Conservation (phyloP, 2,797 vertebrate genomes). For the Dryobates pubescens region DNA sequence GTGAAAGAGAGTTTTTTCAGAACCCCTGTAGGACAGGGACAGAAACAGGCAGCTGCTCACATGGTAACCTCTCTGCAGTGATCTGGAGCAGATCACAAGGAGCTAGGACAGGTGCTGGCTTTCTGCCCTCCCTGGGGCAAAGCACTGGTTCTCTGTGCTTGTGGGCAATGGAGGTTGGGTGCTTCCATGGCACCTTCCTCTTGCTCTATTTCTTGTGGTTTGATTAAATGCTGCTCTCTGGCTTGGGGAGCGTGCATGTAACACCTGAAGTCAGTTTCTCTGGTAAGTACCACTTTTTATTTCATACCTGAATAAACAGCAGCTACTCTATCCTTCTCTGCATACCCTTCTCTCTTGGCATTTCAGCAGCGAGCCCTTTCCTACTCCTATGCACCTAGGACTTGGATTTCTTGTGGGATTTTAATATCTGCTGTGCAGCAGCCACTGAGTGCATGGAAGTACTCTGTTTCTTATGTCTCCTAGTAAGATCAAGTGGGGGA, state of each 20-base stretch:
- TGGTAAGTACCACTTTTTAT: constrained; percentile 69
- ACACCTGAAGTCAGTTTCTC: constrained; percentile 15
- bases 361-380: neutral
- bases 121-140: neutral
- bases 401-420: neutral
- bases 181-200: neutral
- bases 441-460: neutral
- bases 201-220: neutral
- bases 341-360: neutral
- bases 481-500: neutral
- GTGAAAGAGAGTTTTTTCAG: neutral
- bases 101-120: neutral
- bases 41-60: neutral
- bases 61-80: neutral
- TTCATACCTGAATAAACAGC: neutral
- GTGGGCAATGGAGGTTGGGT: neutral
- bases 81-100: neutral
- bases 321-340: neutral
- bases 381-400: neutral
- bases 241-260: neutral
- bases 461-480: neutral
- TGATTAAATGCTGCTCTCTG: constrained; percentile 22
- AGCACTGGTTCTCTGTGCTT: neutral
- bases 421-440: neutral
- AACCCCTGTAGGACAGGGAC: neutral